Base-by-base conservation (phyloP, 2,888 invertebrate genomes). In the Endotricha flammealis region DNA sequence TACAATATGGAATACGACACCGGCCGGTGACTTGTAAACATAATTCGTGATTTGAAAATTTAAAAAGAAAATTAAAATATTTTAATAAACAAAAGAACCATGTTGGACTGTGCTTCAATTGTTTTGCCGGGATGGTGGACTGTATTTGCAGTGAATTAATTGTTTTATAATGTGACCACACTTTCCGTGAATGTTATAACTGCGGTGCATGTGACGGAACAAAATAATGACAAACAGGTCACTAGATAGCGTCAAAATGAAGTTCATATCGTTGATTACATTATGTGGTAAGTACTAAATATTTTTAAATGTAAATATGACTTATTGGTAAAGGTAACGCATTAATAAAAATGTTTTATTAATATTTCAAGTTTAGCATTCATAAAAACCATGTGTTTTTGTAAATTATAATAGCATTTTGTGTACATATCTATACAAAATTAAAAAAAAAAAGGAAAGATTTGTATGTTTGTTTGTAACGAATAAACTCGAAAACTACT, bases 201-300 rank as follows among this genome's bases (percentile, higher is more conserved):
- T 42, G 28, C 38, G 47, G 57, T 60, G 60, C 42, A 46, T 29
- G 47, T 54, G 45, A 44, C 44, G 28, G 39, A 36, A 47, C 46
- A 29, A 33, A 36, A 30, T 37, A 35, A 44, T 44, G 32, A 64
- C 59, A 53, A 47, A 50, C 57, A 50, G 59, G 51, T 50, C 54
- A 50, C 51, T 51, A 44, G 46, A 56, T 62, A 57, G 46, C 47
- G 50, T 54, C 35, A 78, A 76, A 57, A 78, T 85, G 83, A 83
- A 77, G 77, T 52, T 79, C 44, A 61, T 80, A 44, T 58, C 66
- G 38, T 45, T 85, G 27, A 67, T 83, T 52, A 64, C 74, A 34
- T 62, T 83, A 32, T 83, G 77, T 59, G 83, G 85, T 83, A 61
- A 81, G 83, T 80, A 42, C 16, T 6, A 12, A 24, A 10, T 9